phyloP scores from a whole-genome alignment of 1,140 invertebrate genomes.

The Cydia pomonella region DNA sequence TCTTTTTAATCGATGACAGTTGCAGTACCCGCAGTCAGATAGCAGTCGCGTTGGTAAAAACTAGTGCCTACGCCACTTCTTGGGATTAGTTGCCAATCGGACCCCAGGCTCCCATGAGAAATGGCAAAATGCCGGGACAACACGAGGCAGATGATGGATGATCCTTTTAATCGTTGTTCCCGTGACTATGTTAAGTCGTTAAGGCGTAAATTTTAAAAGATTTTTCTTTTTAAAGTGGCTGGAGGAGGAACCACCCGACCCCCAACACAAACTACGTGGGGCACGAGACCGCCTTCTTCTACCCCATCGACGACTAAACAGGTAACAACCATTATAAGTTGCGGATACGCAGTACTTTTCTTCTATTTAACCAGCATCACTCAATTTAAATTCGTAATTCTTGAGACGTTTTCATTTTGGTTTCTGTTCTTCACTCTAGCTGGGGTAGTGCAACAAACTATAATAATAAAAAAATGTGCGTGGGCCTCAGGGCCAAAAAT shows the following conservation, averaged over 20 bases:
- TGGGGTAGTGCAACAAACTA: too few relatives aligned
- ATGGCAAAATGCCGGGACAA: too few relatives aligned
- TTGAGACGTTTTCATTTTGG: background rate
- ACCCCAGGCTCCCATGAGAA: too few relatives aligned
- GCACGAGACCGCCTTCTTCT: constrained; percentile 58
- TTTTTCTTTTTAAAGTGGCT: constrained; percentile 45
- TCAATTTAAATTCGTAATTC: background rate
- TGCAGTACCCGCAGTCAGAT: too few relatives aligned
- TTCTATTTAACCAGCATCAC: background rate
- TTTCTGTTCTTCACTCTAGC: background rate
- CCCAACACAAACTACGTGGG: constrained; percentile 71
- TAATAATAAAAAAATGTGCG: too few relatives aligned
- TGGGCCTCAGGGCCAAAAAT: too few relatives aligned
- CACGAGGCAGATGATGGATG: too few relatives aligned
- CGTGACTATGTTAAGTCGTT: background rate
- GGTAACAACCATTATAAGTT: constrained; percentile 41
- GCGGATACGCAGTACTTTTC: background rate
- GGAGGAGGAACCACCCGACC: constrained; percentile 55
- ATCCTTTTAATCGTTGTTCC: background rate
- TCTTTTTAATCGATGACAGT: background rate
- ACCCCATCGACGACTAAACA: constrained; percentile 60
- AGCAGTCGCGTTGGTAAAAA: too few relatives aligned
- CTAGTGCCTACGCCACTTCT: too few relatives aligned
- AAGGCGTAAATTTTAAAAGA: background rate
- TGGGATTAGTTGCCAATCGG: too few relatives aligned